Percentiles rank a stretch among this genome's conserved stretches.
These are phyloP conservation scores for Corydoras maculifer DNA, from an alignment of 2,113 vertebrate genomes.

Conservation along the genomic window DNA sequence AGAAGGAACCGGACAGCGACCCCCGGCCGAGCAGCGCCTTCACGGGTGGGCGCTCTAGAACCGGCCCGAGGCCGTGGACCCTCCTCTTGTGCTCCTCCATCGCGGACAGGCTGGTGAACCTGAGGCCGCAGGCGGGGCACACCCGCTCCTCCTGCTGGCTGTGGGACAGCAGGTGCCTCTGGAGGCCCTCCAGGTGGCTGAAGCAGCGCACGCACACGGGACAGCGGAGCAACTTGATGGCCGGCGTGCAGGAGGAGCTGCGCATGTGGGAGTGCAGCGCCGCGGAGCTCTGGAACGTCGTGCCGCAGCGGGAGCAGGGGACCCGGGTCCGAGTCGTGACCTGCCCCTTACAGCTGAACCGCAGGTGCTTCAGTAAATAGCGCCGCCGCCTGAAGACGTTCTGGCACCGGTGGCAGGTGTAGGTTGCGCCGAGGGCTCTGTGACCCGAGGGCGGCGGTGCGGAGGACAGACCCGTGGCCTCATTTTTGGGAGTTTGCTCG, in stretches of 20 bases:
- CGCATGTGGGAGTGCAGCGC: conserved; percentile 63
- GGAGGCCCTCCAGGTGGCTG: conserved; percentile 58
- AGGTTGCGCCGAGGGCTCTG: conserved; percentile 43
- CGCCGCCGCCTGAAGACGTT: conserved; percentile 61
- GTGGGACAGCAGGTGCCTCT: conserved; percentile 67
- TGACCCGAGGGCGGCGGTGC: neutral
- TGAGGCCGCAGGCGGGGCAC: conserved; percentile 63
- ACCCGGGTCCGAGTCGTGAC: conserved; percentile 47
- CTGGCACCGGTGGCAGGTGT: conserved; percentile 63
- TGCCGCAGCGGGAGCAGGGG: conserved; percentile 60
- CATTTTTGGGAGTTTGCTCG: conserved; percentile 2
- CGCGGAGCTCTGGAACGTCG: conserved; percentile 56
- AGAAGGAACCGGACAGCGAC: conserved; percentile 9
- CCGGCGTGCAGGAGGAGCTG: conserved; percentile 57
- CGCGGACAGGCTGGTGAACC: conserved; percentile 56
- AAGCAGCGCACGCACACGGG: conserved; percentile 65
- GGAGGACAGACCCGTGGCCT: neutral
- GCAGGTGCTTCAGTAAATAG: conserved; percentile 59
- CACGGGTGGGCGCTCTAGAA: neutral
- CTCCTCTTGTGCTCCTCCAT: conserved; percentile 65
- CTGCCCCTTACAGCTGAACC: conserved; percentile 59
- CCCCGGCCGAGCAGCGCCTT: neutral
- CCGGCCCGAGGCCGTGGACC: conserved; percentile 45
- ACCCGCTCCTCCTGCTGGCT: conserved; percentile 53
- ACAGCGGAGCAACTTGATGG: conserved; percentile 64